These are phyloP conservation scores for Mobula birostris DNA, from an alignment of 2,113 vertebrate genomes.

Conservation along the genomic window DNA sequence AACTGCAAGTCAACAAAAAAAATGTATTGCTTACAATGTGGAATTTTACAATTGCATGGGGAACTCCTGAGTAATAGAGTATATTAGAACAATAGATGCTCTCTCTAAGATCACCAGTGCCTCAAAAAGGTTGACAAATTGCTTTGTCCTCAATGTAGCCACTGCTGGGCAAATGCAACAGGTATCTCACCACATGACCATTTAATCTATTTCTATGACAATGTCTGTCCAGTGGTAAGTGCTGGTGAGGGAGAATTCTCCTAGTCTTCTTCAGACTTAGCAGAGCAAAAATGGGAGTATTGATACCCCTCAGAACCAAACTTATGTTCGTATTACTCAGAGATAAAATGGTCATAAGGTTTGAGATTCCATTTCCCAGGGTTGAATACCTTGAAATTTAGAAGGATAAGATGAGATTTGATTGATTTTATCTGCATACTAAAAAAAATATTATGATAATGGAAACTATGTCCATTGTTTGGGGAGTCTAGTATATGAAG, in stretches of 20 bases:
- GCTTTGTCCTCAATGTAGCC: not conserved
- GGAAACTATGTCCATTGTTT: too few relatives aligned
- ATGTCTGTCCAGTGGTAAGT: not conserved
- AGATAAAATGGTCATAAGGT: too few relatives aligned
- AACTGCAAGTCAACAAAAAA: not conserved
- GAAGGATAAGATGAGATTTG: too few relatives aligned
- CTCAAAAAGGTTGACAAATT: not conserved
- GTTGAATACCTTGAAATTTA: too few relatives aligned
- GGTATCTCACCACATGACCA: not conserved
- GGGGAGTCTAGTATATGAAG: too few relatives aligned
- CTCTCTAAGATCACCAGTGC: not conserved
- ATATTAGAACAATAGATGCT: not conserved
- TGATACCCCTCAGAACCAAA: too few relatives aligned
- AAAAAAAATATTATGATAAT: too few relatives aligned
- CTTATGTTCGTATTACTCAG: too few relatives aligned
- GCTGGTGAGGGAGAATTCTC: not conserved
- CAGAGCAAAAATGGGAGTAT: too few relatives aligned
- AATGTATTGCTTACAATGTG: not conserved
- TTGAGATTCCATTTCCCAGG: too few relatives aligned
- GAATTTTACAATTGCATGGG: not conserved
- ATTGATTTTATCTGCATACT: too few relatives aligned
- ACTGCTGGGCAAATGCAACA: not conserved
- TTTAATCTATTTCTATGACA: not conserved
- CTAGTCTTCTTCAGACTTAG: not conserved
- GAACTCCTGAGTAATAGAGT: not conserved